Percentiles rank a stretch among this genome's conserved stretches.
Conservation (phyloP, 2,113 vertebrate species). For the Thermophis baileyi region DNA sequence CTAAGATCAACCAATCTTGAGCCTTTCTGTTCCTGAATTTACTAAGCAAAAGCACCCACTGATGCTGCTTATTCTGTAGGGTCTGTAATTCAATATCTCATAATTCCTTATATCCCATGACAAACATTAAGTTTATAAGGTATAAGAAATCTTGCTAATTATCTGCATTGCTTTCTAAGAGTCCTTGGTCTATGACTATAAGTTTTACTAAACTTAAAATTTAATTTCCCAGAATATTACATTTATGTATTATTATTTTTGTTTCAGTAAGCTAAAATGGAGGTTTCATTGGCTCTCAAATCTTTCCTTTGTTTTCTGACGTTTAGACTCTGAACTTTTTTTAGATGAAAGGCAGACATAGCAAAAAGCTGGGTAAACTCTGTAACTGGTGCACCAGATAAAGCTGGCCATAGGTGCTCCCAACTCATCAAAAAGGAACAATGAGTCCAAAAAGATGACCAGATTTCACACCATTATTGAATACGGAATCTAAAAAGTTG, state of each 20-base stretch:
- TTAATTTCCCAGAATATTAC: background rate
- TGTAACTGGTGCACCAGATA: background rate
- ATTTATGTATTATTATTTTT: background rate
- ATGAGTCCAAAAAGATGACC: background rate
- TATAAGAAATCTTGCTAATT: background rate
- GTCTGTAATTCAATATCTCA: background rate
- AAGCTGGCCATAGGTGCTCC: background rate
- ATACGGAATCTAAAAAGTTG: background rate
- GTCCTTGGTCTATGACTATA: background rate
- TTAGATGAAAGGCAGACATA: background rate
- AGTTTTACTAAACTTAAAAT: background rate
- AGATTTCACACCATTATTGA: background rate
- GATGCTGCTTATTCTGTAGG: background rate
- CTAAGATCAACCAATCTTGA: fast-evolving
- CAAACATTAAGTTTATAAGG: background rate
- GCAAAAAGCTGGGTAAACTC: background rate
- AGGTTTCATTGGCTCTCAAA: background rate
- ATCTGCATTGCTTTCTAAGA: background rate
- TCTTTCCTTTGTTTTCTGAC: background rate
- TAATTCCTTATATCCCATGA: background rate
- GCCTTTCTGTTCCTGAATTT: background rate
- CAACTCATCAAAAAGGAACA: background rate
- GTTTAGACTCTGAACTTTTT: background rate
- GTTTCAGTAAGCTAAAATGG: background rate
- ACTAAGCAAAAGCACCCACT: fast-evolving